Evolutionary conservation across 2,888 invertebrate genomes (phyloP), one percentile per base, ranked within the genome.

Genomic region (Crioceris asparagi): DNA sequence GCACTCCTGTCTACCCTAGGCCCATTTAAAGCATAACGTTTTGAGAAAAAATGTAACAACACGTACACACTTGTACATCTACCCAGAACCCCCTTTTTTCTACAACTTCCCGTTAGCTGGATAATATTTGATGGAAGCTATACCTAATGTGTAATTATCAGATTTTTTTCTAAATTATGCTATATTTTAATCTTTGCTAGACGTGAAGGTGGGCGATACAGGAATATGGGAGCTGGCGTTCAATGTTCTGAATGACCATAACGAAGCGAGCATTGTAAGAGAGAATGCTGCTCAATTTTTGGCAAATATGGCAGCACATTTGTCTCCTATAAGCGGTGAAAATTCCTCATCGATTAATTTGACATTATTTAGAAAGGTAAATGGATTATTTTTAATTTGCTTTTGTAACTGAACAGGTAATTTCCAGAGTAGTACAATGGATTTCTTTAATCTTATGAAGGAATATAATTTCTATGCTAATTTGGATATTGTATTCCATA

Each of bases 221-320:
- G n/a, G n/a, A n/a, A n/a, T n/a, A n/a, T n/a, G n/a, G n/a, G n/a
- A n/a, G n/a, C n/a, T n/a, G n/a, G n/a, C n/a, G n/a, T 45, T 65
- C 16, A 41, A 46, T n/a, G 55, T 62, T 37, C 38, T 67, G n/a
- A 48, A 61, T 7, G 64, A 70, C 52, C 60, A 67, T 40, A 65
- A 62, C 18, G 74, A 74, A 54, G 66, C 72, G 1, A 67, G 65
- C 46, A 57, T 73, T 25, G 70, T 73, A 1, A 60, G 68, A 41
- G 74, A 74, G 54, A 68, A 72, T 51, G 71, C 72, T 8, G 70
- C 69, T n/a, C 55, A 64, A 16, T 57, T 72, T 10, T 56, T 73
- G 23, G 61, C 64, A 7, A 71, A 72, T 59, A 55, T 73, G 30
- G 50, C 47, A 17, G 55, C 53, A 19, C 59, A 61, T 46, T 32